Evolutionary conservation across 92 coral and sea anemone species (phyloP), one percentile per base, ranked within the genome.

Genomic region (Galaxea fascicularis): DNA sequence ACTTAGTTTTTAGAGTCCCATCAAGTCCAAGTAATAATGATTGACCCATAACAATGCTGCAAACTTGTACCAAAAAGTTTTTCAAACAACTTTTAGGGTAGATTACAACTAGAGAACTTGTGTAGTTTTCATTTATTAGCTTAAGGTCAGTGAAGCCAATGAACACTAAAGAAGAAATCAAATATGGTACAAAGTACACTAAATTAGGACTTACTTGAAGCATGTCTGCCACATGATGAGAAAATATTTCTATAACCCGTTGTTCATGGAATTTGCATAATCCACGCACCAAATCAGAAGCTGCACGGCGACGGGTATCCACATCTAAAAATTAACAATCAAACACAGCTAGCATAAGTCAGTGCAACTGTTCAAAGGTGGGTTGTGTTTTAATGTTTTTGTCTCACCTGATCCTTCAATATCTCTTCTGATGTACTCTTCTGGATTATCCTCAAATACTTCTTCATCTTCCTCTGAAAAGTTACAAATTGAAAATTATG

Each of bases 281-380:
- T 25, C 97, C 98, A 74, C 99, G 90, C 28, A 96, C 99, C 13
- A 96, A 92, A 73, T 96, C 99, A 82, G 97, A 96, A 46, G 98
- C 98, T 63, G 99, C 99, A 49, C 99, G 89, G n/a, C 99, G 90
- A 56, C 99, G 86, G 8, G 99, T 96, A 90, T 96, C 99, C 69
- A 94, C 93, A 83, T 96, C 99, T 96, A 44, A 26, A 72, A 90
- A 73, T 60, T 96, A 44, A 26, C 65, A 90, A 73, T 60, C 41
- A 16, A 11, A 44, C 6, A 35, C 41, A 35, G 41, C 41, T 35
- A 35, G 41, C 6, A 6, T 6, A 35, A 35, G 41, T 35, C 41
- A 35, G 41, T 35, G 41, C 2, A 35, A 35, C 6, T 6, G 6
- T 35, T 35, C 41, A 35, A 35, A 17, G 25, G 24, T 57, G 66